Base-by-base conservation (phyloP, 2,113 vertebrate genomes). In the Syrmaticus mikado region DNA sequence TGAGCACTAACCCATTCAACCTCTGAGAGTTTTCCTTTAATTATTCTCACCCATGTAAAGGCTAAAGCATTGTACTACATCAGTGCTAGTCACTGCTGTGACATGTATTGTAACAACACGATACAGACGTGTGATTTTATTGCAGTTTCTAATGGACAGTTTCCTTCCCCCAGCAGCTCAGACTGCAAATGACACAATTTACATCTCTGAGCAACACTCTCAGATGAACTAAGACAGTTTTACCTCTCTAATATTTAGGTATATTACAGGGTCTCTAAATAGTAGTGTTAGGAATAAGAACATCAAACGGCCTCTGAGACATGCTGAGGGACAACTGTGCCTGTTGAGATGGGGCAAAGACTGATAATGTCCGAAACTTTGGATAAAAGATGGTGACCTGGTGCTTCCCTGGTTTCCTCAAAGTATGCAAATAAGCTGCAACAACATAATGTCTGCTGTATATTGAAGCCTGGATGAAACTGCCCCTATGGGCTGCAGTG, bases 401-500 rank as follows among this genome's bases (percentile, higher is more conserved):
- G 38, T 36, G 22, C 40, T 66, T 62, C 73, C 50, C 60, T 62
- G 57, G 41, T 40, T 45, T 55, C 38, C 10, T 76, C 38, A 27
- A 52, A 17, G 22, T 16, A 14, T 19, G 43, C 57, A 58, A 62
- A 74, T 17, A 22, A n/a, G 34, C 8, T 71, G 19, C n/a, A 58
- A 21, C 34, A 61, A 70, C 50, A 6, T 8, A 43, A 64, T 21
- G 40, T 20, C 50, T 52, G 0, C 36, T 17, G 12, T 6, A 27
- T 43, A 16, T 0, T 19, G 58, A 45, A 72, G 32, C 34, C 14
- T 64, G 82, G 32, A 24, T 41, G 52, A 32, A 87, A 12, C 57
- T 71, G 43, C 0, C 2, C 36, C 6, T 32, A 5, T 1, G 2
- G 36, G 20, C 3, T 71, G 45, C 55, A 52, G 0, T 18, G 45